Base-by-base conservation (phyloP, 2,113 vertebrate genomes). In the Anolis sagrei region DNA sequence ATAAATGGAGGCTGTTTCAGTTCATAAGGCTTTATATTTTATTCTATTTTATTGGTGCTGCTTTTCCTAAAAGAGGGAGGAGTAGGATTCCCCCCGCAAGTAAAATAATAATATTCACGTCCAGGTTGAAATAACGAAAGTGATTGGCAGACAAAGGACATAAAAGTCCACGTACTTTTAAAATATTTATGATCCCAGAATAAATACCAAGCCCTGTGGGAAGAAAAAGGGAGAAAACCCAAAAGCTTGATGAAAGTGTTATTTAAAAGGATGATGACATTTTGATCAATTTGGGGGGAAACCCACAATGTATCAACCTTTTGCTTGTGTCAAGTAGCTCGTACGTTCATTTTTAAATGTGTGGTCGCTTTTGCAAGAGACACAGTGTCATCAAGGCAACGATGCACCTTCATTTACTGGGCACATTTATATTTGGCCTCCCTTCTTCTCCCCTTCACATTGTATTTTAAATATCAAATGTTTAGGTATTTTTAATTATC, bases 1-100 rank as follows among this genome's bases (percentile, higher is more conserved):
- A 96, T 96, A 95, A 95, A 72, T 18, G 39, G 19, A 94, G 95
- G 92, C 90, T 90, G 91, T 93, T 96, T 94, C 94, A 87, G 90
- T 93, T n/a, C n/a, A n/a, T n/a, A n/a, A n/a, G n/a, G n/a, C n/a
- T n/a, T n/a, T n/a, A n/a, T n/a, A n/a, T n/a, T n/a, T n/a, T n/a
- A n/a, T n/a, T 96, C 95, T 97, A 95, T 64, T 54, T 66, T 70
- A 8, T 69, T 69, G n/a, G 3, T 16, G 32, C 1, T 96, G 39
- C 9, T 64, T 44, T 44, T 5, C 39, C 39, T 64, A 9, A 97
- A 92, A 87, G 91, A 94, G 49, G 9, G 21, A 39, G 2, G 18
- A 44, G 5, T 44, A 44, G 39, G 77, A 77, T 34, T n/a, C n/a
- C 36, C 29, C 66, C 82, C 34, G 27, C 87, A 88, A 74, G 82